Percentiles rank a stretch among this genome's conserved stretches.
Evolutionary conservation across 2,888 invertebrate genomes (phyloP).

Genomic region (Cotesia congregata): DNA sequence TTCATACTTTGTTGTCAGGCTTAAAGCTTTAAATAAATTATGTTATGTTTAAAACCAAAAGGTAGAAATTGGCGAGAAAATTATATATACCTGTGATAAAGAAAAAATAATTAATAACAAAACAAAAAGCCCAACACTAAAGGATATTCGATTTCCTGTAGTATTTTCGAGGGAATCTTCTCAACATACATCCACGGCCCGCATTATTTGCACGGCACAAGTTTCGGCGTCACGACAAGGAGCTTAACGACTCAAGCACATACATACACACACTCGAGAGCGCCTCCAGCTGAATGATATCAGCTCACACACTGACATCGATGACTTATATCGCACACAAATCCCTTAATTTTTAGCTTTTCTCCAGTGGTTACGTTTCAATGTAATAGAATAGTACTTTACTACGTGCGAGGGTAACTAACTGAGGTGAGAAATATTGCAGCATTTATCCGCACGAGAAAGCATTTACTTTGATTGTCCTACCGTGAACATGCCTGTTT

Average conservation of each 20-base stretch:
- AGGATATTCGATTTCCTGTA: background rate
- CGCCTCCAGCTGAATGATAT: background rate
- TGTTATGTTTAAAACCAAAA: too few relatives aligned
- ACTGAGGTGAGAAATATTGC: constrained; percentile 1
- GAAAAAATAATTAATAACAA: too few relatives aligned
- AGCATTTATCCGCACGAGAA: constrained; percentile 1
- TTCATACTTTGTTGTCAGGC: too few relatives aligned
- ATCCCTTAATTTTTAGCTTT: background rate
- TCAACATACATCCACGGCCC: background rate
- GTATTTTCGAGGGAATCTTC: background rate
- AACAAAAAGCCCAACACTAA: too few relatives aligned
- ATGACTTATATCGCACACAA: background rate
- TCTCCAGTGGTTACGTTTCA: background rate
- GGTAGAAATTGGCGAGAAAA: too few relatives aligned
- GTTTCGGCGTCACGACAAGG: background rate
- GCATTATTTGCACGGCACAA: background rate
- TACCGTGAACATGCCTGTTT: background rate
- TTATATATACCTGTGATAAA: too few relatives aligned
- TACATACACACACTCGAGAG: background rate
- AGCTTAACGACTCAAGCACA: background rate
- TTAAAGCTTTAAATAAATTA: too few relatives aligned
- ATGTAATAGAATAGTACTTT: background rate
- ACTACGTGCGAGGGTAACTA: background rate
- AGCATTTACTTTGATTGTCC: constrained; percentile 1
- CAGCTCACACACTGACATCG: background rate